These are phyloP conservation scores for Oreochromis grahami DNA, from an alignment of 2,797 vertebrate genomes.

Conservation along the genomic window DNA sequence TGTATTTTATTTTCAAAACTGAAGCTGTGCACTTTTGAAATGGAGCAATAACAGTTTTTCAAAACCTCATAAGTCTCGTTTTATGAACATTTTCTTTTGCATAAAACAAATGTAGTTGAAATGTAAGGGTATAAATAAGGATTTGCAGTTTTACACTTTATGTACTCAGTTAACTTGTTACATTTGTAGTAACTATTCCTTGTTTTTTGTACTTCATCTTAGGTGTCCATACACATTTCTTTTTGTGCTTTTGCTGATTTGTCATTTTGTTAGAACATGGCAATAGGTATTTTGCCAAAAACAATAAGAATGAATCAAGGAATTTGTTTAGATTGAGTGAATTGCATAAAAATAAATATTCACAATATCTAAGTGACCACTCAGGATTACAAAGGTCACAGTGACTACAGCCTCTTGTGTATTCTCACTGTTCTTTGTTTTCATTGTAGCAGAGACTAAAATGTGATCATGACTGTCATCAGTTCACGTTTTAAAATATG, in stretches of 20 bases:
- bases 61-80: neutral
- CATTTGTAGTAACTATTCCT: neutral
- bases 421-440: neutral
- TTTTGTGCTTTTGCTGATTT: neutral
- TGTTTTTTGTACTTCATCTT: neutral
- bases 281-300: neutral
- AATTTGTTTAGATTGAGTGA: neutral
- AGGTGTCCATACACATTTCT: neutral
- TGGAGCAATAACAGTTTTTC: neutral
- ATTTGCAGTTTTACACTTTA: neutral
- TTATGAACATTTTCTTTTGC: neutral
- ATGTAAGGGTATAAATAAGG: neutral
- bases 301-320: neutral
- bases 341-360: neutral
- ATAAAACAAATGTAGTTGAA: neutral
- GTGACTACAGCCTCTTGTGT: neutral
- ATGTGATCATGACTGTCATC: neutral
- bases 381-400: neutral
- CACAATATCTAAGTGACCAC: neutral
- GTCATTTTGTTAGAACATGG: neutral
- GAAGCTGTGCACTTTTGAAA: neutral
- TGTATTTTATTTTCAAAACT: neutral
- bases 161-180: neutral
- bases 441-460: neutral
- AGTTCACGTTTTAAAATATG: neutral